phyloP scores from a whole-genome alignment of 2,888 invertebrate genomes.

The Litoditis marina region DNA sequence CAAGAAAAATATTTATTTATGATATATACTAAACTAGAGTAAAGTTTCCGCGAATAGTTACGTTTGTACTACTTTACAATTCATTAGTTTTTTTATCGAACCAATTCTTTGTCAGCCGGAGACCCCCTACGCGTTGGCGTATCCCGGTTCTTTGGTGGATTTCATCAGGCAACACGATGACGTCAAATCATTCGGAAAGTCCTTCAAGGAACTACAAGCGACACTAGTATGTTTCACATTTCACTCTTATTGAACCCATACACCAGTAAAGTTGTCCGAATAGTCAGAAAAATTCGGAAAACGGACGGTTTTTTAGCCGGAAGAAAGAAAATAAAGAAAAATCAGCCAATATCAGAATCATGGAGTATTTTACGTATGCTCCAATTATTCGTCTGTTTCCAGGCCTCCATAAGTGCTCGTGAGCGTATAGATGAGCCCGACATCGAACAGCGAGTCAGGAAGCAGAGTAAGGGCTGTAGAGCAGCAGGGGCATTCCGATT shows the following conservation, averaged over 20 bases:
- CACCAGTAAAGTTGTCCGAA: too few relatives aligned
- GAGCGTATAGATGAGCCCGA: conserved; percentile 38
- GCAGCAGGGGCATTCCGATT: conserved; percentile 15
- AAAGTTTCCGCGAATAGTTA: not conserved
- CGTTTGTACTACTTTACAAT: too few relatives aligned
- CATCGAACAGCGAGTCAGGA: conserved; percentile 37
- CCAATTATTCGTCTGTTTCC: not conserved
- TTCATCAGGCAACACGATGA: conserved; percentile 31
- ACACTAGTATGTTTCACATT: conserved; percentile 11
- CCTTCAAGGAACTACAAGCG: conserved; percentile 4
- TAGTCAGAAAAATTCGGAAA: too few relatives aligned
- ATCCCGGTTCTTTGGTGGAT: conserved; percentile 30
- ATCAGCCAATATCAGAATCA: too few relatives aligned
- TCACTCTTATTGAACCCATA: too few relatives aligned
- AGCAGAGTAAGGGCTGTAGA: conserved; percentile 29
- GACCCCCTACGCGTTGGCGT: conserved; percentile 23
- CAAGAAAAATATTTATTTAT: too few relatives aligned
- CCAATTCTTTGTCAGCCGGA: conserved; percentile 22
- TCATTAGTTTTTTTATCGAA: too few relatives aligned
- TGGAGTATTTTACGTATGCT: too few relatives aligned
- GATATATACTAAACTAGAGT: too few relatives aligned
- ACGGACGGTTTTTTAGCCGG: too few relatives aligned
- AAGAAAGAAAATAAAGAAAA: too few relatives aligned
- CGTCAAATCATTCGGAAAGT: conserved; percentile 17
- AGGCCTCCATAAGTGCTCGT: conserved; percentile 14